A percentile compares a stretch with the other conserved stretches of the same genome.
Conservation (phyloP, 2,888 invertebrate species). For the Stenodera caucasica region DNA sequence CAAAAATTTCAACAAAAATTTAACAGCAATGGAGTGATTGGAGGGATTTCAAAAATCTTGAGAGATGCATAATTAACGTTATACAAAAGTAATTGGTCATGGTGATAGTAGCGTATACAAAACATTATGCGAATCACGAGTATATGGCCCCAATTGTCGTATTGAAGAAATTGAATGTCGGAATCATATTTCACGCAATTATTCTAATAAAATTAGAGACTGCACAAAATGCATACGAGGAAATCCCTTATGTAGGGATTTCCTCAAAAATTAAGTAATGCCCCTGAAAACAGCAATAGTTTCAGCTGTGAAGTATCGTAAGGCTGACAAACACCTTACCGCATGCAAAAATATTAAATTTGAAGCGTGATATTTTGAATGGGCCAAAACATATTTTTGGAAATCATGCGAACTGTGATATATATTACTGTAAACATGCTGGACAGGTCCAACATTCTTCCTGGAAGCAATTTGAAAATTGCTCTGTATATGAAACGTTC, state of each 20-base stretch:
- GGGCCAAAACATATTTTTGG: neutral
- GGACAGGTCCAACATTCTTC: neutral
- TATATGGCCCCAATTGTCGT: constrained; percentile 13
- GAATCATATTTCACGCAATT: constrained; percentile 28
- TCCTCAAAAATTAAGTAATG: neutral
- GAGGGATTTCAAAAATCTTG: constrained; percentile 24
- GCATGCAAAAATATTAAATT: neutral
- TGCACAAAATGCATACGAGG: neutral
- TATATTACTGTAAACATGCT: constrained; percentile 11
- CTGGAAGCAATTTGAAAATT: neutral
- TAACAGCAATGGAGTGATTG: constrained; percentile 25
- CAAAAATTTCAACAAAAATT: constrained; percentile 28
- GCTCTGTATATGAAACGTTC: neutral
- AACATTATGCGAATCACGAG: constrained; percentile 20
- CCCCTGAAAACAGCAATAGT: neutral
- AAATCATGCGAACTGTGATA: too few relatives aligned
- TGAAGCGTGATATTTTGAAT: neutral
- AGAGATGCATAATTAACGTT: constrained; percentile 21
- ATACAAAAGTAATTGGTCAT: too few relatives aligned
- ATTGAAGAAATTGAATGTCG: constrained; percentile 27
- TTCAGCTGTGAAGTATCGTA: neutral
- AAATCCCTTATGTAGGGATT: neutral
- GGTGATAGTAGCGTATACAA: constrained; percentile 27
- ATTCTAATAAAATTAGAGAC: constrained; percentile 11
- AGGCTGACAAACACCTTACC: neutral